Evolutionary conservation across 2,797 vertebrate genomes (phyloP), one percentile per base, ranked within the genome.

Genomic region (Craterocephalus amniculus): DNA sequence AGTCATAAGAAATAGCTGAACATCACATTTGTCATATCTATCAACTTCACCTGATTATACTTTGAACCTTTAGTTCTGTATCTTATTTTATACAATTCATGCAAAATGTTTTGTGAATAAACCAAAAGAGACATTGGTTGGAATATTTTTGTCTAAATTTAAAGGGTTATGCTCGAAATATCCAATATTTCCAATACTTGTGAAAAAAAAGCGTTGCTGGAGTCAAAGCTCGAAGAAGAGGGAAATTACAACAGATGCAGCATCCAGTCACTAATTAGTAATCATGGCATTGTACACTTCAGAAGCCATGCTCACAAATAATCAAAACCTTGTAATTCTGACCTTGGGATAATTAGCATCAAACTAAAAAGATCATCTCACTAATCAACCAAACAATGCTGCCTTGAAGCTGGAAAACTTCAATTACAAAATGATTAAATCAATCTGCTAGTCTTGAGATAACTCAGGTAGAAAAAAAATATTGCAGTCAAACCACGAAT

Each of bases 371-470:
- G 51, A 78, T 83, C 49, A 31, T 76, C 32, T 79, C 59, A 67
- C 62, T 72, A 80, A 90, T 88, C 73, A 87, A 64, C 56, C 49
- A 18, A 76, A 78, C 61, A 72, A 79, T 73, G 63, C 56, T 73
- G 64, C 67, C 70, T 73, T 34, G 54, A 72, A 81, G 65, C 57
- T 0, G 4, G 64, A 38, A 78, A 83, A 71, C 63, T 55, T 79
- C 35, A 72, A 73, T 86, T 83, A 81, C 12, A 32, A 57, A 80
- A 76, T 79, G 29, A 83, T 81, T 70, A 38, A n/a, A n/a, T n/a
- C n/a, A n/a, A n/a, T n/a, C 49, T n/a, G 58, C 38, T 63, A 10
- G 11, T 67, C 49, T 70, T 58, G 32, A 68, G 14, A 52, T 14
- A 58, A 63, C 63, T 69, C 48, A 14, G 52, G 35, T 64, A 34